phyloP scores from a whole-genome alignment of 1,140 invertebrate genomes.

The Diorhabda elongata region DNA sequence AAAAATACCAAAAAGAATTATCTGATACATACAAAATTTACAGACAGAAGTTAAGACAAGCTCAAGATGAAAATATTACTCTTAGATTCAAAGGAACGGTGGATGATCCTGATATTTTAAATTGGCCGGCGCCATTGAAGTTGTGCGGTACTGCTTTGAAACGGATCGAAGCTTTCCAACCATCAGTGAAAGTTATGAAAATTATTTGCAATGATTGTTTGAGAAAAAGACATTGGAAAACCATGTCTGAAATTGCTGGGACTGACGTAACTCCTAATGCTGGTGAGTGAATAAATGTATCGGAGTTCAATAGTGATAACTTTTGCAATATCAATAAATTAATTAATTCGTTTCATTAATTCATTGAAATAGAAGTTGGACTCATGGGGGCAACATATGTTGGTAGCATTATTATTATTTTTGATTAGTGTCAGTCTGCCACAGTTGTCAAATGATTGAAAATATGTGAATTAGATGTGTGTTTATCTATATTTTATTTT shows the following conservation, averaged over 20 bases:
- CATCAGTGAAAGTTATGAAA: conserved; percentile 70
- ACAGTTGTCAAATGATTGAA: too few relatives aligned
- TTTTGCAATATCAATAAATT: too few relatives aligned
- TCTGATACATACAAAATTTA: conserved; percentile 74
- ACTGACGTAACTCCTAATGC: conserved; percentile 81
- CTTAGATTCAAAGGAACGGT: conserved; percentile 60
- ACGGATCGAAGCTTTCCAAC: conserved; percentile 74
- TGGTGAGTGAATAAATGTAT: conserved; percentile 33
- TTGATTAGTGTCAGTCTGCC: too few relatives aligned
- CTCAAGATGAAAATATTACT: conserved; percentile 63
- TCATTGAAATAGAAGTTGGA: too few relatives aligned
- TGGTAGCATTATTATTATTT: too few relatives aligned
- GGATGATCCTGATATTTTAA: conserved; percentile 70
- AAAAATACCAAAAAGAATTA: conserved; percentile 68
- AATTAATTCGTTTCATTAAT: too few relatives aligned
- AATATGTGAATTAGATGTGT: too few relatives aligned
- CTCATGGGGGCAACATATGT: too few relatives aligned
- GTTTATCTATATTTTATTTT: too few relatives aligned
- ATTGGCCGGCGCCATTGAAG: conserved; percentile 73
- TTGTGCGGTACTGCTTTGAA: conserved; percentile 53
- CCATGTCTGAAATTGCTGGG: conserved; percentile 78
- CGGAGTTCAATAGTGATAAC: background rate
- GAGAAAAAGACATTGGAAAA: conserved; percentile 79
- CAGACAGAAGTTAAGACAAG: conserved; percentile 73
- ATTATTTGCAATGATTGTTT: conserved; percentile 85